Evolutionary conservation across 2,113 vertebrate species (phyloP).

Genomic region (Semicossyphus pulcher): DNA sequence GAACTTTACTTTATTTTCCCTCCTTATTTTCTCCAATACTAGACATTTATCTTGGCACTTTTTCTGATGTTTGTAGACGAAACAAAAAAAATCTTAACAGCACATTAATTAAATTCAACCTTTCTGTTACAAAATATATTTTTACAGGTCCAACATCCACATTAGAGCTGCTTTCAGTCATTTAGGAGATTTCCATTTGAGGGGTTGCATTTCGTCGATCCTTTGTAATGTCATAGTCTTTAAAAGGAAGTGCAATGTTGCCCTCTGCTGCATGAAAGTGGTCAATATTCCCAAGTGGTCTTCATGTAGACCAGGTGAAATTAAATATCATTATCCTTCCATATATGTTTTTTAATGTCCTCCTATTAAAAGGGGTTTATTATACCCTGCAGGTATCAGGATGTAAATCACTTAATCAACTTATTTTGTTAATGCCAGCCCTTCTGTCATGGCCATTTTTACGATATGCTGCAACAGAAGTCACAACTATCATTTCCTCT

Average conservation of each 20-base stretch:
- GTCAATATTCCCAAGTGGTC: not conserved
- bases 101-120: no score
- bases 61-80: no score
- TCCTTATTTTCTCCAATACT: not conserved
- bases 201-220: no score
- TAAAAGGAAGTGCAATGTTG: slow-evolving; percentile 30
- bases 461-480: not conserved
- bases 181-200: not conserved
- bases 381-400: no score
- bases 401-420: no score
- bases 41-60: not conserved
- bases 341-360: no score
- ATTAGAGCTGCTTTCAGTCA: not conserved
- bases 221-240: no score
- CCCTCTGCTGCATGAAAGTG: slow-evolving; percentile 54
- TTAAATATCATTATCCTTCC: no score
- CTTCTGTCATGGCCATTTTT: not conserved
- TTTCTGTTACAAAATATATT: not conserved
- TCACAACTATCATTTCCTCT: not conserved
- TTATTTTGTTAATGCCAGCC: no score
- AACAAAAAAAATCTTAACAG: no score
- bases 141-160: not conserved
- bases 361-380: no score
- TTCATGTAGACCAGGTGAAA: no score
- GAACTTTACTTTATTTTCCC: not conserved